Base-by-base conservation (phyloP, 2,797 vertebrate species). In the Falco cherrug region DNA sequence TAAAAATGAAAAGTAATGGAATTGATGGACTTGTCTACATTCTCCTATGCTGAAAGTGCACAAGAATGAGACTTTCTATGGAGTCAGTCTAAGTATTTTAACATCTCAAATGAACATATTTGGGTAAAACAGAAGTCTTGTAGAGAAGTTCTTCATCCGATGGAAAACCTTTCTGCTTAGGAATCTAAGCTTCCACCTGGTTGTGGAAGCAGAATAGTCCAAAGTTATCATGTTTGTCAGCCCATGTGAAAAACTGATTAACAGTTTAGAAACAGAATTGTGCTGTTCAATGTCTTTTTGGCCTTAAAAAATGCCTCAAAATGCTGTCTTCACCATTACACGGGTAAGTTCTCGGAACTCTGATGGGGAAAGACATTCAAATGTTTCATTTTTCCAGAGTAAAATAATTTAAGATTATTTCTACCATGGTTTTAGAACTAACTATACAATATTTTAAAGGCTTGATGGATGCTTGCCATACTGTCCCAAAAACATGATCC, bases 401-500 rank as follows among this genome's bases (percentile, higher is more conserved):
- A 43, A 95, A 94, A n/a, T 33, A 60, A 39, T 81, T 73, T 86
- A 9, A 41, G 24, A 64, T 64, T 76, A 11, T 43, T 91, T 74
- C 11, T 69, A 28, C 17, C 45, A 21, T 68, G 28, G 21, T 50
- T 92, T 76, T 81, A 77, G 51, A 86, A 84, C 57, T 91, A 93
- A 97, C 61, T 93, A 24, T 50, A 13, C 11, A 85, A 87, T 93
- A 60, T 95, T 89, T 87, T 96, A 68, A 95, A 99, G 99, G 61
- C 99, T 99, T 94, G 99, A 99, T 98, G 99, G 99, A 95, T 99
- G 99, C 95, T 99, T 99, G 97, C 99, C 99, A 6, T 98, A 98
- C 63, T 99, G 99, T 97, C 99, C 99, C 71, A 99, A 98, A 97
- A 98, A 98, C 90, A 99, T 99, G 99, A 98, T 99, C 76, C 98